Conservation (phyloP, 2,888 invertebrate species). For the Thysanoteuthis rhombus region DNA sequence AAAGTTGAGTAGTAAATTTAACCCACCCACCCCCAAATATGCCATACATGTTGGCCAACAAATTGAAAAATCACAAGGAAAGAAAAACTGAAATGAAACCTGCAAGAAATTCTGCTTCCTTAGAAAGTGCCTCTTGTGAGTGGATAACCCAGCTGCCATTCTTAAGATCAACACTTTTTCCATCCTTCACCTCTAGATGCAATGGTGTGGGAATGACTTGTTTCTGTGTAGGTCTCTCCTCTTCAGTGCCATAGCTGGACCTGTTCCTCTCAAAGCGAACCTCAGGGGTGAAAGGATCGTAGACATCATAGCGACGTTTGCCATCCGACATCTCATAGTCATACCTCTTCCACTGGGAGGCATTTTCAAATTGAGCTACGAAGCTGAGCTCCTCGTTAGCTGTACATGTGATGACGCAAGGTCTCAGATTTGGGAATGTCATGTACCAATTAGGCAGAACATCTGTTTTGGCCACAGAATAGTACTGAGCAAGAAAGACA, state of each 20-base stretch:
- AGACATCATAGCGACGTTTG: slow-evolving; percentile 44
- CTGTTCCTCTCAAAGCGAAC: slow-evolving; percentile 48
- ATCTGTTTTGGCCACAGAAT: slow-evolving; percentile 56
- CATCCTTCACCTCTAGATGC: slow-evolving; percentile 36
- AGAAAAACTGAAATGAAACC: slow-evolving; percentile 21
- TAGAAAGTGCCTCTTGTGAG: slow-evolving; percentile 35
- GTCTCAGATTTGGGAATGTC: slow-evolving; percentile 44
- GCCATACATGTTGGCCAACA: neutral
- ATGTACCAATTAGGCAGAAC: slow-evolving; percentile 61
- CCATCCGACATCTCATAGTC: slow-evolving; percentile 49
- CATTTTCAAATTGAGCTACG: slow-evolving; percentile 54
- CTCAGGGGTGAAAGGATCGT: slow-evolving; percentile 52
- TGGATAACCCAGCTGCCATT: slow-evolving; percentile 44
- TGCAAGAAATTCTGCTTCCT: slow-evolving; percentile 35
- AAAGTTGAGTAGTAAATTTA: too few relatives aligned
- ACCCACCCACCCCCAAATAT: too few relatives aligned
- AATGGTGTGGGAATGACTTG: slow-evolving; percentile 52
- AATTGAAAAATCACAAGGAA: neutral
- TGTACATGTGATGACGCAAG: slow-evolving; percentile 52
- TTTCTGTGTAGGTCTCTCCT: slow-evolving; percentile 33
- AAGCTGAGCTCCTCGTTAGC: slow-evolving; percentile 52
- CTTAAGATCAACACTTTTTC: slow-evolving; percentile 36
- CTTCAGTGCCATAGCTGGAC: slow-evolving; percentile 29
- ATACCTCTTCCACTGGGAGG: slow-evolving; percentile 57
- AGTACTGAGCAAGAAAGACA: slow-evolving; percentile 53